These are phyloP conservation scores for Coracias cyanogaster DNA, from an alignment of 2,797 vertebrate species.

Conservation along the genomic window DNA sequence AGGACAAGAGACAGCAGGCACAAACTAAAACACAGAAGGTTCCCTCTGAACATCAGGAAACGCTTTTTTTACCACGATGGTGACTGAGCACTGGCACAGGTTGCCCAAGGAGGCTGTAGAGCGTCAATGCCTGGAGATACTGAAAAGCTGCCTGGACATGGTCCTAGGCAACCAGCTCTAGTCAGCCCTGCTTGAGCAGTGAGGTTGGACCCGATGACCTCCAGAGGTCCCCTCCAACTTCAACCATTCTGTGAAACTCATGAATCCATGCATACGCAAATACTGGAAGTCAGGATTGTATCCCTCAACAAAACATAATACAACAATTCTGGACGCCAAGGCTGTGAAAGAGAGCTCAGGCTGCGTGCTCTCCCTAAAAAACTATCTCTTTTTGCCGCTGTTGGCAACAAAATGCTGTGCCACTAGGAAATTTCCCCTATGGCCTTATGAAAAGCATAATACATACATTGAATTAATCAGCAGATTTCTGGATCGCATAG, in stretches of 20 bases:
- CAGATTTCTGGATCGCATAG: not conserved
- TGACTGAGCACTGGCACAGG: not conserved
- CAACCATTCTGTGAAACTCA: not conserved
- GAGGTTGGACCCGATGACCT: not conserved
- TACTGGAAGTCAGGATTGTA: not conserved
- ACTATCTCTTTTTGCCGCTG: not conserved
- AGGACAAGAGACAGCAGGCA: not conserved
- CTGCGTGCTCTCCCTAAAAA: not conserved
- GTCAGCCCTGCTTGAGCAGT: not conserved
- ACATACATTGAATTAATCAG: not conserved
- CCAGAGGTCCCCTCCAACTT: not conserved
- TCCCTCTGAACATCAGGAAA: not conserved
- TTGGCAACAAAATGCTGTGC: not conserved
- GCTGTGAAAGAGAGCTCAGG: not conserved
- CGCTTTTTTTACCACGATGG: not conserved
- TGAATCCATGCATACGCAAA: not conserved
- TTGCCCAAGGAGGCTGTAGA: not conserved
- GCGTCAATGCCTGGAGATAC: not conserved
- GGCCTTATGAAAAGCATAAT: not conserved
- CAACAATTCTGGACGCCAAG: not conserved
- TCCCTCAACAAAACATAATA: not conserved
- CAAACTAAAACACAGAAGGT: not conserved
- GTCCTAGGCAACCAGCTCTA: not conserved
- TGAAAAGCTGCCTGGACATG: not conserved
- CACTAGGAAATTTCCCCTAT: not conserved